Conservation (phyloP, 2,888 invertebrate genomes). For the Drosophila parthenogenetica region DNA sequence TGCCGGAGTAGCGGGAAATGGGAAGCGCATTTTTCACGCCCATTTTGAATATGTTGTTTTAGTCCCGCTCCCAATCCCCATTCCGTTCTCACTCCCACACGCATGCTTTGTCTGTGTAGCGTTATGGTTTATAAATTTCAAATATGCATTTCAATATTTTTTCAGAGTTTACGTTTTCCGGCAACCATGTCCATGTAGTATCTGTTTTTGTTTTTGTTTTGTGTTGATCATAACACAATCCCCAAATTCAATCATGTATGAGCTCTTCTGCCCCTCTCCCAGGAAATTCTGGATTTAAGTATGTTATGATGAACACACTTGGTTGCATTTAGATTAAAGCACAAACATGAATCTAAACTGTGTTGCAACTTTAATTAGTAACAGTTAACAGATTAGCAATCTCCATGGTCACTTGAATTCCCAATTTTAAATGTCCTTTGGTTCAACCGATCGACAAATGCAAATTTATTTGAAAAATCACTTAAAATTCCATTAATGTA, state of each 20-base stretch:
- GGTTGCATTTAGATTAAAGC: constrained; percentile 13
- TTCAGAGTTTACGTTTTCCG: constrained; percentile 47
- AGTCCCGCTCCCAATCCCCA: background rate
- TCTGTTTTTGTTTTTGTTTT: constrained; percentile 57
- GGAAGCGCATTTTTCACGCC: constrained; percentile 70
- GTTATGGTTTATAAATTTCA: constrained; percentile 76
- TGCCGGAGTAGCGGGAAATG: constrained; percentile 37
- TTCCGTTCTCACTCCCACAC: constrained; percentile 17
- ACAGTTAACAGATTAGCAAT: background rate
- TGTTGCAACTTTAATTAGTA: background rate
- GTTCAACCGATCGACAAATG: background rate
- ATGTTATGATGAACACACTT: constrained; percentile 21
- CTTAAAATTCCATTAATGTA: constrained; percentile 62
- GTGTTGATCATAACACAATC: constrained; percentile 63
- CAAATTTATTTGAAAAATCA: constrained; percentile 19
- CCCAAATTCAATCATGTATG: constrained; percentile 59
- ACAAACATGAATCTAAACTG: constrained; percentile 4
- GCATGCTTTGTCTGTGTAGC: constrained; percentile 47
- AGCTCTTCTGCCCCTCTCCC: background rate
- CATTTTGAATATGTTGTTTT: constrained; percentile 37
- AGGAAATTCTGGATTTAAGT: constrained; percentile 1
- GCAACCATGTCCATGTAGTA: constrained; percentile 56
- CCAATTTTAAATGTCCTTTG: background rate
- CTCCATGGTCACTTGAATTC: background rate
- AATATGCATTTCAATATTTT: constrained; percentile 57